Evolutionary conservation across 2,888 invertebrate genomes (phyloP).

Genomic region (Drosophila macrospina): DNA sequence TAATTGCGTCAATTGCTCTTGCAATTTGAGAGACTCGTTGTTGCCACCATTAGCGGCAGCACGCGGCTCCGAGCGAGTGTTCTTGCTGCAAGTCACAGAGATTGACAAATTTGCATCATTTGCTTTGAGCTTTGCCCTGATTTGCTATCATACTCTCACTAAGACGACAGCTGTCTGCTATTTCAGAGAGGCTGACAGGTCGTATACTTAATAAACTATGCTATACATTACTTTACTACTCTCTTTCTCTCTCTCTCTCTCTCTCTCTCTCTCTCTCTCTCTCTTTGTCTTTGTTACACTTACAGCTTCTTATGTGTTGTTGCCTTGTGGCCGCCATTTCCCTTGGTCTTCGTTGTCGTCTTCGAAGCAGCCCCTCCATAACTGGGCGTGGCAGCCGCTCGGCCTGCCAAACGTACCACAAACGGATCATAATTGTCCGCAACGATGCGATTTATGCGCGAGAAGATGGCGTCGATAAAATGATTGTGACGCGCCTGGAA

Average conservation of each 20-base stretch:
- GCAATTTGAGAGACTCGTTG: slow-evolving; percentile 80
- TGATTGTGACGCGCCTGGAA: slow-evolving; percentile 93
- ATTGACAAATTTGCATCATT: slow-evolving; percentile 62
- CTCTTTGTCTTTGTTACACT: slow-evolving; percentile 46
- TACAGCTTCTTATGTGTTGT: slow-evolving; percentile 80
- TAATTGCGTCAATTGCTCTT: slow-evolving; percentile 84
- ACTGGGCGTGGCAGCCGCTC: slow-evolving; percentile 60
- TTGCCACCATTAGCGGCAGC: slow-evolving; percentile 37
- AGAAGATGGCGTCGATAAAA: slow-evolving; percentile 93
- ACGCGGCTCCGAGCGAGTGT: slow-evolving; percentile 82
- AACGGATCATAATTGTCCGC: slow-evolving; percentile 94
- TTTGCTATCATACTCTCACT: slow-evolving; percentile 19
- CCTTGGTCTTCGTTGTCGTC: slow-evolving; percentile 50
- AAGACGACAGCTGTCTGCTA: background rate
- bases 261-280: too few relatives aligned
- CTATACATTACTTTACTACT: background rate
- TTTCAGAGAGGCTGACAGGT: background rate
- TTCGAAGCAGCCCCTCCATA: slow-evolving; percentile 48
- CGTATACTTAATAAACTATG: slow-evolving; percentile 4
- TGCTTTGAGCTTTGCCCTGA: slow-evolving; percentile 36
- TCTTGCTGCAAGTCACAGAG: slow-evolving; percentile 73
- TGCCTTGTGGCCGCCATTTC: slow-evolving; percentile 40
- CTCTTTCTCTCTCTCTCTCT: too few relatives aligned
- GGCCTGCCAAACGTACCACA: slow-evolving; percentile 87
- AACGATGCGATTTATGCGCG: slow-evolving; percentile 92